These are phyloP conservation scores for Brachionus manjavacas DNA, from an alignment of 1,140 invertebrate species.

Conservation along the genomic window DNA sequence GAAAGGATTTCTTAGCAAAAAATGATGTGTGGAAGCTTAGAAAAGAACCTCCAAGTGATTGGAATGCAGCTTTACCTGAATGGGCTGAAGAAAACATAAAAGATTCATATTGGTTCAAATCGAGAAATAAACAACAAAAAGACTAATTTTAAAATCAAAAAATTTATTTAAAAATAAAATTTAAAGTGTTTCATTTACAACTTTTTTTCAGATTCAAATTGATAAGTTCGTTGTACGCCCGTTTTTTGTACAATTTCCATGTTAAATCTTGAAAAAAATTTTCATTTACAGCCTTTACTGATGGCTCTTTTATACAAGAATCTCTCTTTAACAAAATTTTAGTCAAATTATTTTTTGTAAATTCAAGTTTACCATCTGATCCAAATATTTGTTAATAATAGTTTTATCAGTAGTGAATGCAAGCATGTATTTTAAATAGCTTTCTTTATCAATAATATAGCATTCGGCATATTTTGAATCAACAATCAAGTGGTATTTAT, in stretches of 20 bases:
- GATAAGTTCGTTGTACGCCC: slow-evolving; percentile 4
- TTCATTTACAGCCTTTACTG: slow-evolving; percentile 12
- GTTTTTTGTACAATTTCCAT: slow-evolving; percentile 39
- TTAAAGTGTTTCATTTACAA: background rate
- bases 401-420: slow-evolving; percentile 12
- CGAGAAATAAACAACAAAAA: background rate
- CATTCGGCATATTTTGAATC: slow-evolving; percentile 19
- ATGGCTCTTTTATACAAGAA: slow-evolving; percentile 1
- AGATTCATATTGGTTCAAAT: slow-evolving; percentile 34
- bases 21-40: slow-evolving; percentile 36
- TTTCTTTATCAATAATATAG: slow-evolving; percentile 36
- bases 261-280: slow-evolving; percentile 38
- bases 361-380: slow-evolving; percentile 30
- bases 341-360: background rate
- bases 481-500: slow-evolving; percentile 32
- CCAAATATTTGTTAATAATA: slow-evolving; percentile 16
- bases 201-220: background rate
- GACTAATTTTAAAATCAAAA: background rate
- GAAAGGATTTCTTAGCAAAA: background rate
- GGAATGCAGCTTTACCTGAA: slow-evolving; percentile 34
- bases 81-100: background rate
- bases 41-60: slow-evolving; percentile 40
- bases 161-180: background rate
- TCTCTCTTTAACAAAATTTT: slow-evolving; percentile 3
- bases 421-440: slow-evolving; percentile 37